Conservation (phyloP, 2,113 vertebrate genomes). For the Nanorana parkeri region DNA sequence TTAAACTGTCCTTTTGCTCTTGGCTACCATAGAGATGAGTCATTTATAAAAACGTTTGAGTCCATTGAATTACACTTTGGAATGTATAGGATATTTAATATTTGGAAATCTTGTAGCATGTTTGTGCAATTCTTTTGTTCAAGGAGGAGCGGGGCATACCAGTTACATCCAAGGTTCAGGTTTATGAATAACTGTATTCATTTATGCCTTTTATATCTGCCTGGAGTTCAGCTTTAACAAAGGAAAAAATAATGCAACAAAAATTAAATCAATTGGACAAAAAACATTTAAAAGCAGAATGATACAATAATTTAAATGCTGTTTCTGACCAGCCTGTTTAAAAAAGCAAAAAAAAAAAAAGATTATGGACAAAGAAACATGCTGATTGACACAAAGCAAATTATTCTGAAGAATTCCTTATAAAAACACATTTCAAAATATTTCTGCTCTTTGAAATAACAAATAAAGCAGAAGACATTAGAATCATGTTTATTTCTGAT, state of each 20-base stretch:
- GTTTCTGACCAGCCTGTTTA: slow-evolving; percentile 11
- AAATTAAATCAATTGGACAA: not conserved
- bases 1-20: too few species aligned
- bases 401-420: slow-evolving; percentile 45
- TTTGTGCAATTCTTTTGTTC: too few species aligned
- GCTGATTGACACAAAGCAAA: slow-evolving; percentile 43
- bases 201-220: too few species aligned
- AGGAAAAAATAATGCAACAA: not conserved
- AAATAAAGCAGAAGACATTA: slow-evolving; percentile 35
- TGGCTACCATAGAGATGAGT: too few species aligned
- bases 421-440: slow-evolving; percentile 29
- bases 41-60: too few species aligned
- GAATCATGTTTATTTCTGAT: not conserved
- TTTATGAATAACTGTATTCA: too few species aligned
- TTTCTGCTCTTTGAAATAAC: slow-evolving; percentile 41
- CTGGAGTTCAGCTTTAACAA: not conserved
- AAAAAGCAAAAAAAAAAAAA: slow-evolving; percentile 20
- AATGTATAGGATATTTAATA: too few species aligned
- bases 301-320: slow-evolving; percentile 16
- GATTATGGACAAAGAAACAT: slow-evolving; percentile 29
- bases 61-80: too few species aligned
- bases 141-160: too few species aligned
- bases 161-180: too few species aligned
- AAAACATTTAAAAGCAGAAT: not conserved
- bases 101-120: too few species aligned